Evolutionary conservation across 2,888 invertebrate genomes (phyloP).

Genomic region (Thereva unica): DNA sequence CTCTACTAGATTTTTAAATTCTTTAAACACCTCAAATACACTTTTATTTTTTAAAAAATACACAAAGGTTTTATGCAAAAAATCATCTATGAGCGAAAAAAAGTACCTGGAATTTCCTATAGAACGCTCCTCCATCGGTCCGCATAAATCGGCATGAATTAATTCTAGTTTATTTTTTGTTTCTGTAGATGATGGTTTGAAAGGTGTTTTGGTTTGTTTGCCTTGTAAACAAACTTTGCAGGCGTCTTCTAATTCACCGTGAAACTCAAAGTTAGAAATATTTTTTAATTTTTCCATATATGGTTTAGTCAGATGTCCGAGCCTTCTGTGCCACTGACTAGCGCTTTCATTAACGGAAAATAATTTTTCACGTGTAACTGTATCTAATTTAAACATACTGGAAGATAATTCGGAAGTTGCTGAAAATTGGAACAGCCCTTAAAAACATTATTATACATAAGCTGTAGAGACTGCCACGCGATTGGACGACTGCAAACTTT

Average conservation of each 20-base stretch:
- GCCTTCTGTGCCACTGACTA: not conserved
- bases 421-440: too few species aligned
- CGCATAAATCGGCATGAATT: conserved; percentile 49
- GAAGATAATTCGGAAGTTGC: too few species aligned
- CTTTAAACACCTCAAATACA: too few species aligned
- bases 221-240: conserved; percentile 6
- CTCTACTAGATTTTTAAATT: too few species aligned
- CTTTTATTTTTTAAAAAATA: too few species aligned
- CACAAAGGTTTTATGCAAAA: too few species aligned
- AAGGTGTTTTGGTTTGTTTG: conserved; percentile 1
- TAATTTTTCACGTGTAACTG: not conserved
- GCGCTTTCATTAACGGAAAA: not conserved
- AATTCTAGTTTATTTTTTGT: not conserved
- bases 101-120: conserved; percentile 49
- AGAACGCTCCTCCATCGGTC: conserved; percentile 50
- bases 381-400: too few species aligned
- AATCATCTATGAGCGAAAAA: conserved; percentile 50
- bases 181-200: not conserved
- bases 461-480: too few species aligned
- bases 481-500: too few species aligned
- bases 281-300: not conserved
- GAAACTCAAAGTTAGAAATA: not conserved
- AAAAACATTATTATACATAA: too few species aligned
- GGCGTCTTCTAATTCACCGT: not conserved
- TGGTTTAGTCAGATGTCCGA: not conserved